Evolutionary conservation across 2,888 invertebrate species (phyloP).

Genomic region (Drosophila hawaiiensis): DNA sequence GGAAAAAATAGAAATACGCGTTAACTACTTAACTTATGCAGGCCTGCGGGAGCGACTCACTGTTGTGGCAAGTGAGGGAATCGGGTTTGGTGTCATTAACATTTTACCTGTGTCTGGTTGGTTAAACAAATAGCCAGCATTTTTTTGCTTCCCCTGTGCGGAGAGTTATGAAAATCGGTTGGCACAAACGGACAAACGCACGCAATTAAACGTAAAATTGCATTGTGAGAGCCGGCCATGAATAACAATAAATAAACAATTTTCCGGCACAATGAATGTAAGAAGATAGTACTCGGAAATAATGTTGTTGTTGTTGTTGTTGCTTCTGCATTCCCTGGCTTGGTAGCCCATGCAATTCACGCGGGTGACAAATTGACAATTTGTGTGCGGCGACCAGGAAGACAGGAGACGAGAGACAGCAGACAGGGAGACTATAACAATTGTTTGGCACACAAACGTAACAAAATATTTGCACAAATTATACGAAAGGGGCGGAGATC

Average conservation of each 20-base stretch:
- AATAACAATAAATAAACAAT: constrained; percentile 63
- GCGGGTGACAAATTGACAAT: constrained; percentile 69
- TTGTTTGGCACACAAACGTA: constrained; percentile 15
- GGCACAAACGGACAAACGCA: constrained; percentile 44
- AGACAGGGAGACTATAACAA: constrained; percentile 13
- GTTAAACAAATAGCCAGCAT: constrained; percentile 40
- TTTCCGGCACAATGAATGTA: constrained; percentile 54
- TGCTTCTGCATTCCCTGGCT: constrained; percentile 11
- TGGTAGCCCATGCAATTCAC: constrained; percentile 43
- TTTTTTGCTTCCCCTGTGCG: neutral
- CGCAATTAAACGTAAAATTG: constrained; percentile 67
- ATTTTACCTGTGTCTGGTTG: constrained; percentile 31
- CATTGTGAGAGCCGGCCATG: constrained; percentile 48
- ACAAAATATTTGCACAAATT: constrained; percentile 55
- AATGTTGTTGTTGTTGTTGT: constrained; percentile 2
- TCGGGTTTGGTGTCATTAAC: constrained; percentile 25
- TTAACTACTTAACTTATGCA: constrained; percentile 11
- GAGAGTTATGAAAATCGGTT: constrained; percentile 29
- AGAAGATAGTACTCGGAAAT: constrained; percentile 37
- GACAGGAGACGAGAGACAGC: constrained; percentile 17
- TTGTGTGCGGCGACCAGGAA: constrained; percentile 29
- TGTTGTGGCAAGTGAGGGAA: neutral
- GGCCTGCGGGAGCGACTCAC: neutral
- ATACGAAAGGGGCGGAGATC: constrained; percentile 14
- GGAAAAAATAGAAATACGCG: neutral